Evolutionary conservation across 2,113 vertebrate species (phyloP).

Genomic region (Tupaia chinensis): DNA sequence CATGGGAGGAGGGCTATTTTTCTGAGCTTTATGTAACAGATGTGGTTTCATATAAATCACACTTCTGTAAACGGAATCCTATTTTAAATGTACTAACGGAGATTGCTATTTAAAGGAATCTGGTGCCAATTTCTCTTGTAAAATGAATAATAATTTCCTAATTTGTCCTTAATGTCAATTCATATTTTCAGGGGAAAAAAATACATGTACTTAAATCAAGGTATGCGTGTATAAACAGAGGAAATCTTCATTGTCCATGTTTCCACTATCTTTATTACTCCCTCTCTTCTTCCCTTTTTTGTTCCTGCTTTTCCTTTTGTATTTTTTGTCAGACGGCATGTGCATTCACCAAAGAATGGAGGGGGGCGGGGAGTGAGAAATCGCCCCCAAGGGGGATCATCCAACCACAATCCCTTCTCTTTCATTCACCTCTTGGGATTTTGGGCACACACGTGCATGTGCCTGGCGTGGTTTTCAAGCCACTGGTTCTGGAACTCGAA

Average conservation of each 20-base stretch:
- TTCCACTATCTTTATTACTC: background rate
- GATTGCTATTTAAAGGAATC: conserved; percentile 71
- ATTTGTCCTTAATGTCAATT: conserved; percentile 29
- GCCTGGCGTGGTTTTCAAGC: no score
- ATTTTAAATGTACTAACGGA: conserved; percentile 64
- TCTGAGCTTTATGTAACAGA: conserved; percentile 70
- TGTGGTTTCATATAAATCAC: conserved; percentile 70
- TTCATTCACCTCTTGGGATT: no score
- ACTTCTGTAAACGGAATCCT: conserved; percentile 73
- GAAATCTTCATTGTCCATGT: background rate
- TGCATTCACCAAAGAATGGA: no score
- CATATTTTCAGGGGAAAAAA: background rate
- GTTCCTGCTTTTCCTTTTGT: background rate
- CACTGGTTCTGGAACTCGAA: no score
- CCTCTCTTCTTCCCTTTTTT: background rate
- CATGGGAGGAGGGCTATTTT: conserved; percentile 39
- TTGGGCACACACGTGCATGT: no score
- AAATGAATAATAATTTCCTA: conserved; percentile 50
- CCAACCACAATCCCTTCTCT: no score
- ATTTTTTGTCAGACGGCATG: background rate
- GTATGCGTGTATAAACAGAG: background rate
- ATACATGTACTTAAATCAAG: background rate
- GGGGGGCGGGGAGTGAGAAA: no score
- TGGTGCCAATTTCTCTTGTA: conserved; percentile 40
- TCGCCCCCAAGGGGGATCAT: no score